phyloP scores from a whole-genome alignment of 2,797 vertebrate species.

The Echiichthys vipera region DNA sequence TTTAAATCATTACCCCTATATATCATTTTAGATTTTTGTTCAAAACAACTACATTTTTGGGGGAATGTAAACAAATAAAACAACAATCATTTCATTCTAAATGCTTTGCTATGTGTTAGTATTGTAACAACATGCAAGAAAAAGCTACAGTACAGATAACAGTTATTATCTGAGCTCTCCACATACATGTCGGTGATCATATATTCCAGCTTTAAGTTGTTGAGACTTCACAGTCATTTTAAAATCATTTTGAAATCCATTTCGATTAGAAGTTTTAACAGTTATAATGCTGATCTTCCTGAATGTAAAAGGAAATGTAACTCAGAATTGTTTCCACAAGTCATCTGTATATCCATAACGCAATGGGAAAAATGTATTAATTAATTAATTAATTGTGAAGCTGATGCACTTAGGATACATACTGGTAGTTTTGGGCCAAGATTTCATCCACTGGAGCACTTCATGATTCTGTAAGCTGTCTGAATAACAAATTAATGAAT shows the following conservation, averaged over 20 bases:
- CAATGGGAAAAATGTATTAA: slow-evolving; percentile 47
- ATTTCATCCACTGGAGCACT: slow-evolving; percentile 92
- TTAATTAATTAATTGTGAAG: slow-evolving; percentile 64
- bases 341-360: slow-evolving; percentile 20
- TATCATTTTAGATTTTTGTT: background rate
- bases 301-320: slow-evolving; percentile 26
- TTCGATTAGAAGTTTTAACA: background rate
- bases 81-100: slow-evolving; percentile 22
- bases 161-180: slow-evolving; percentile 16
- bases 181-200: slow-evolving; percentile 63
- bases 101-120: slow-evolving; percentile 60
- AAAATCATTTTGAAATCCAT: slow-evolving; percentile 40
- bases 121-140: slow-evolving; percentile 56
- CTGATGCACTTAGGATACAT: slow-evolving; percentile 84
- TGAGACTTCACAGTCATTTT: slow-evolving; percentile 19
- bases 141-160: slow-evolving; percentile 27
- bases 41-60: background rate
- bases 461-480: slow-evolving; percentile 88
- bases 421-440: slow-evolving; percentile 89
- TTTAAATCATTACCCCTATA: background rate
- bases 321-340: slow-evolving; percentile 39
- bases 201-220: slow-evolving; percentile 36
- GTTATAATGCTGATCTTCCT: background rate
- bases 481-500: slow-evolving; percentile 88
- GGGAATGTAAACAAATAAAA: background rate